Conservation (phyloP, 2,888 invertebrate species). For the Exephanes ischioxanthus region DNA sequence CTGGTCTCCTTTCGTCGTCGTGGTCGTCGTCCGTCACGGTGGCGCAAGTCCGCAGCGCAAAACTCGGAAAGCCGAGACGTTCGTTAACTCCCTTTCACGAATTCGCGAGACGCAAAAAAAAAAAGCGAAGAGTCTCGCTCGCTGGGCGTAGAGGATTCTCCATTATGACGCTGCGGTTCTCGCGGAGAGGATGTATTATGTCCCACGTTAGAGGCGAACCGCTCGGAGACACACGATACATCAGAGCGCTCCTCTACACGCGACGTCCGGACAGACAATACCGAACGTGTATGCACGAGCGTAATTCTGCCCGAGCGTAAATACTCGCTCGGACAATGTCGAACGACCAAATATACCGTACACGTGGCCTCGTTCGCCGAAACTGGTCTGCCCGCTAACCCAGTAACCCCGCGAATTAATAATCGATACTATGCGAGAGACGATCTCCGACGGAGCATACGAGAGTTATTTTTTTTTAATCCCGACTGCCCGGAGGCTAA, state of each 20-base stretch:
- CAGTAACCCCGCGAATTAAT: conserved; percentile 39
- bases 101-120: conserved; percentile 1
- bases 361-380: conserved; percentile 45
- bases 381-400: conserved; percentile 43
- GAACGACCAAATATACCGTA: background rate
- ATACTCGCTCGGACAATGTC: background rate
- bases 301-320: background rate
- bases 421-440: conserved; percentile 37
- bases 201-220: background rate
- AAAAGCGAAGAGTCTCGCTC: conserved; percentile 13
- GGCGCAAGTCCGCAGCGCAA: conserved; percentile 38
- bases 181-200: background rate
- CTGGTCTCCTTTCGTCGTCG: conserved; percentile 51
- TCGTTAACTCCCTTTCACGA: background rate
- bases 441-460: background rate
- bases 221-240: background rate
- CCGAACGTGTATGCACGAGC: background rate
- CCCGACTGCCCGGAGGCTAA: too few species aligned
- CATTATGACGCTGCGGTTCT: conserved; percentile 19
- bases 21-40: conserved; percentile 43
- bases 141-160: conserved; percentile 3
- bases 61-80: conserved; percentile 46
- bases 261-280: background rate
- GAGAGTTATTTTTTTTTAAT: background rate
- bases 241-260: background rate